Evolutionary conservation across 2,113 vertebrate species (phyloP), one percentile per base, ranked within the genome.

Genomic region (Tursiops truncatus): DNA sequence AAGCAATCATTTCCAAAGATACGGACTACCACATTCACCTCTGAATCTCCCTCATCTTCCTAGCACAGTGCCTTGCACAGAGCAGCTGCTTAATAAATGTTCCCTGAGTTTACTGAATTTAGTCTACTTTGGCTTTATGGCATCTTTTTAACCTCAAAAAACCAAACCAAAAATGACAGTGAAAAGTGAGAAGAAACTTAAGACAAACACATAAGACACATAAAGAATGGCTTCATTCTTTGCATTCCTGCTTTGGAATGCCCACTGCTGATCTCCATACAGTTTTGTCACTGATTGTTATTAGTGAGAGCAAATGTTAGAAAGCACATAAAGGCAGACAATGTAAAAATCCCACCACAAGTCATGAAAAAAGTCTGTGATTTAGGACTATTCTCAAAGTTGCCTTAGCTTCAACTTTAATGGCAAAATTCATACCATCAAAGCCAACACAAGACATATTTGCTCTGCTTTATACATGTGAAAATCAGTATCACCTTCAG

Each of bases 231-330:
- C 21, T 96, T 73, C 89, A 91, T 96, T 96, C 96, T 97, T 89
- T 89, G 93, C 96, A 88, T 87, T 90, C 96, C 83, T 82, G 44
- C 58, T 83, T 41, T 83, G 93, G 91, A 95, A 95, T 53, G 93
- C 92, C 86, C 58, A 86, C 85, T 79, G 58, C 67, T 71, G 33
- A 53, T 81, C 81, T 79, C 83, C 28, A 71, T 12, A 81, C 4
- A n/a, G 62, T 92, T 79, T 58, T 79, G 74, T 90, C 90, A 81
- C 1, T 60, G 77, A 21, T 6, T 94, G 41, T 89, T 68, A 95
- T 92, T 96, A 96, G 96, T 96, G 76, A 96, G 85, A 96, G 82
- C 91, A 76, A 91, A 94, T 94, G 96, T 98, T 98, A 97, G 91
- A 92, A 95, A 96, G 97, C 97, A 97, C 89, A 95, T 41, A 68